Base-by-base conservation (phyloP, 1,140 invertebrate genomes). In the Rhynchophorus ferrugineus region DNA sequence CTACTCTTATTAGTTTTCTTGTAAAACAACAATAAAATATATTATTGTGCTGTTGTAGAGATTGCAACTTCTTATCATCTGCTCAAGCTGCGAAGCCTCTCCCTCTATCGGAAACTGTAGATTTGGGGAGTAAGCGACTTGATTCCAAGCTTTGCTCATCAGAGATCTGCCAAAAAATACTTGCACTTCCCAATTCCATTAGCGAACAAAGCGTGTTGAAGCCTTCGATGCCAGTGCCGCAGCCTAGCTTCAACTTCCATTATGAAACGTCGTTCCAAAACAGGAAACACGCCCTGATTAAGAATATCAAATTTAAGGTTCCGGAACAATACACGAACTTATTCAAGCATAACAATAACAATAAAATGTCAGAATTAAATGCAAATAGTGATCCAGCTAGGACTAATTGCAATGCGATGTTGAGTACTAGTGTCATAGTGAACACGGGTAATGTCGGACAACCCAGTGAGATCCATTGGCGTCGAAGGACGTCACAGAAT, bases 291-390 rank as follows among this genome's bases (percentile, higher is more conserved):
- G 63, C 66, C 2, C 57, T 68, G 29, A 69, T 69, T 6, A 69
- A 68, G 60, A 69, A 70, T 56, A 70, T 70, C 37, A 70, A 70
- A 49, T 70, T 70, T 57, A 70, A 70, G 59, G 59, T 70, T 18
- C 68, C 68, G 6, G 46, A 52, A 11, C 60, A 62, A 19, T 70
- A 68, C 56, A 63, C 49, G n/a, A 64, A 53, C 24, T 38, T 36
- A 22, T 61, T 55, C 21, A 60, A 50, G 36, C 33, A 54, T 14
- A 48, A 20, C 33, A 35, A 11, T 11, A 49, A 29, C 14, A 22
- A n/a, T 11, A 22, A 35, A 17, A 11, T 8, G 9, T 9, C 14
- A 38, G 14, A 36, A 43, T 17, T n/a, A 16, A 6, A 8, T 24
- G 17, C 51, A 41, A 16, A 44, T 34, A 21, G 24, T 36, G 13